Evolutionary conservation across 2,113 vertebrate species (phyloP), one percentile per base, ranked within the genome.

Genomic region (Phaetusa simplex): DNA sequence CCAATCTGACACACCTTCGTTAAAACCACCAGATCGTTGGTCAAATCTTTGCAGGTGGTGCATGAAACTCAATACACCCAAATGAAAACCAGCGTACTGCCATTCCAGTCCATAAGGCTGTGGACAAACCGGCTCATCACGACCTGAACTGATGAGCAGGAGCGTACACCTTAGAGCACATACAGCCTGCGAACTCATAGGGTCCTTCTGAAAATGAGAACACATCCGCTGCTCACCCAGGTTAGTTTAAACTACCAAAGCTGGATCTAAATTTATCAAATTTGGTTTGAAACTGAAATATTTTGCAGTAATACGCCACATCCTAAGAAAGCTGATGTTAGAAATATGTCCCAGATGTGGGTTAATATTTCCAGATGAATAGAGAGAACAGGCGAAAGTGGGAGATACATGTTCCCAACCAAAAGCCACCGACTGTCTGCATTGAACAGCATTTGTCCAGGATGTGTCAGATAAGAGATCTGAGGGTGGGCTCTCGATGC

Each of bases 111-210:
- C 61, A 14, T 8, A 72, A n/a, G 22, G 58, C 40, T 82, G 43
- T 5, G 74, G 42, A 38, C 9, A 80, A 78, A 72, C 32, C 26
- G 5, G 1, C 49, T 22, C 61, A 79, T 15, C 53, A 69, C 27
- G 66, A 49, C 3, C 26, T 87, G 43, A 80, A 1, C 73, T 59
- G 58, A 34, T 6, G 17, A 5, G 7, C 17, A 27, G 19, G 26
- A 58, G 23, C 42, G 42, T 0, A 36, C 3, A 42, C 19, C 24
- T 14, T 2, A n/a, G 14, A 40, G 52, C 85, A 74, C 0, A 4
- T 5, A 67, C 47, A 79, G 26, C 36, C 76, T 82, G 8, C 21
- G 45, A 91, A 50, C 3, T 42, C 2, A 0, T 0, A 20, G 38
- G 5, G 21, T 32, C 43, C 58, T 50, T 69, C 61, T 47, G 65